Evolutionary conservation across 2,888 invertebrate species (phyloP).

Genomic region (Latrodectus elegans): DNA sequence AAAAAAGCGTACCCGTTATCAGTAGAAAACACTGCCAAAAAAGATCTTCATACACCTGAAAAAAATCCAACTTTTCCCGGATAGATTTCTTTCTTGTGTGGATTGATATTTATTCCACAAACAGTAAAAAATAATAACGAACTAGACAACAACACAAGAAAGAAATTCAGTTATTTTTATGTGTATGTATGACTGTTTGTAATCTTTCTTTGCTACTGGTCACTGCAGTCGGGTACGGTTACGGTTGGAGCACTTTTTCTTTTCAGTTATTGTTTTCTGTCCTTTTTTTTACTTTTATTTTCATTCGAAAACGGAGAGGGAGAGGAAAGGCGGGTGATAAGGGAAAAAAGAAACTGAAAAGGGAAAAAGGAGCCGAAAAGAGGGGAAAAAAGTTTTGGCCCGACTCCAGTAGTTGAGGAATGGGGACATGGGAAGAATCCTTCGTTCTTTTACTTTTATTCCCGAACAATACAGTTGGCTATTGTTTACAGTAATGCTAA

Average conservation of each 20-base stretch:
- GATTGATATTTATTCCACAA: slow-evolving; percentile 12
- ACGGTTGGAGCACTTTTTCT: slow-evolving; percentile 29
- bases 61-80: neutral
- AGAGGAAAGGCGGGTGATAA: no score
- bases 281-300: neutral
- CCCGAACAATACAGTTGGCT: slow-evolving; percentile 2
- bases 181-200: slow-evolving; percentile 51
- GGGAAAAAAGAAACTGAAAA: slow-evolving; percentile 29
- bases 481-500: slow-evolving; percentile 33
- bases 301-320: no score
- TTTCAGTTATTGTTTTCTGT: slow-evolving; percentile 11
- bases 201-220: slow-evolving; percentile 54
- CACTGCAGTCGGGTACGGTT: slow-evolving; percentile 43
- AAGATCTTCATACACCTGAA: neutral
- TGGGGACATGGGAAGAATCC: slow-evolving; percentile 28
- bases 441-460: slow-evolving; percentile 4
- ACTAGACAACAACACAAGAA: slow-evolving; percentile 7
- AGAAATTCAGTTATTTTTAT: slow-evolving; percentile 28
- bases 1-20: neutral
- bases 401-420: slow-evolving; percentile 45
- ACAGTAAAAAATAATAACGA: neutral
- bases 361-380: slow-evolving; percentile 22
- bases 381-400: slow-evolving; percentile 46
- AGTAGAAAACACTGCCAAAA: neutral
- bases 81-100: slow-evolving; percentile 10